Conservation (phyloP, 1,140 invertebrate species). For the Tyrophagus putrescentiae region DNA sequence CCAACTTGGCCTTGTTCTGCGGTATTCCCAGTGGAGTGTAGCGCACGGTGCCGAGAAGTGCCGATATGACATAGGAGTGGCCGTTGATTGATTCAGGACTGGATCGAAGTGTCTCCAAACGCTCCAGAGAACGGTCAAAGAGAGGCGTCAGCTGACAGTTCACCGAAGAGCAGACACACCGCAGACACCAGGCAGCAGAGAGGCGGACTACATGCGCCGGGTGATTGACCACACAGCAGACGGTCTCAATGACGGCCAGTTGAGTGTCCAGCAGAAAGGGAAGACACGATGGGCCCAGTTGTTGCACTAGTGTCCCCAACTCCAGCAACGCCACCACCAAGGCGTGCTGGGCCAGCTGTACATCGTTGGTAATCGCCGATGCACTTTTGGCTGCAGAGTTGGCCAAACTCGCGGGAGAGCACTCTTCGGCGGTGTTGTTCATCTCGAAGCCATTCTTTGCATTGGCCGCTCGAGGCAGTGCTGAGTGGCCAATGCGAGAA, state of each 20-base stretch:
- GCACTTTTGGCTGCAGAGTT: neutral
- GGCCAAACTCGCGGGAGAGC: neutral
- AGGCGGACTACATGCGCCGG: conserved; percentile 77
- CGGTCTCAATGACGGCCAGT: conserved; percentile 46
- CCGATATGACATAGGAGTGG: conserved; percentile 81
- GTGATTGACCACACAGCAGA: conserved; percentile 70
- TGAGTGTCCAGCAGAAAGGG: conserved; percentile 71
- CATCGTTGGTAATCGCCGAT: conserved; percentile 30
- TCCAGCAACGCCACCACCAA: conserved; percentile 86
- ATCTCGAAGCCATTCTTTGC: conserved; percentile 34
- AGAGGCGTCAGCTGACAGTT: conserved; percentile 83
- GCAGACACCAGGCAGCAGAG: conserved; percentile 82
- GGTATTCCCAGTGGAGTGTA: conserved; percentile 86
- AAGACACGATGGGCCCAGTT: conserved; percentile 76
- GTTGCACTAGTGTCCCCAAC: conserved; percentile 48
- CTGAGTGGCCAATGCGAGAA: neutral
- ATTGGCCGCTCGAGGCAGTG: conserved; percentile 85
- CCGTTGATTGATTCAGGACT: conserved; percentile 85
- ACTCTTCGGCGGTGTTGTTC: conserved; percentile 7
- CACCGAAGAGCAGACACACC: conserved; percentile 76
- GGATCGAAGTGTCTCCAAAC: conserved; percentile 69
- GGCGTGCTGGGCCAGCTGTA: conserved; percentile 80
- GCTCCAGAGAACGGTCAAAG: conserved; percentile 67
- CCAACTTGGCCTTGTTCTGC: conserved; percentile 83
- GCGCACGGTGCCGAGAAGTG: conserved; percentile 75